These are phyloP conservation scores for Macaria liturata DNA, from an alignment of 2,888 invertebrate genomes.

Conservation along the genomic window DNA sequence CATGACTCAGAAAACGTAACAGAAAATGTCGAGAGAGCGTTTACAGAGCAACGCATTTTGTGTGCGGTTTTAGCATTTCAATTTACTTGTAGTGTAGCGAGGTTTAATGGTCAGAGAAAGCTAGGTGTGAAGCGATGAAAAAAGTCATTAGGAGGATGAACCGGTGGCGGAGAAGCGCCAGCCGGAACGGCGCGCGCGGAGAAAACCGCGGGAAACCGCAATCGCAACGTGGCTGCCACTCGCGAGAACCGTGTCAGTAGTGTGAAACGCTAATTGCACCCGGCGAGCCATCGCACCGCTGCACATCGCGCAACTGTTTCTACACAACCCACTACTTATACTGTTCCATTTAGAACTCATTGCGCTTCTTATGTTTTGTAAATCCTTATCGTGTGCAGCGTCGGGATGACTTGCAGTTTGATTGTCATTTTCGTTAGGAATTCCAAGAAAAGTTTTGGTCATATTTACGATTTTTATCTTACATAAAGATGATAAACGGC, in stretches of 20 bases:
- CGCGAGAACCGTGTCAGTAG: slow-evolving; percentile 82
- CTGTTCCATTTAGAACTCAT: slow-evolving; percentile 28
- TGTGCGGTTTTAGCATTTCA: slow-evolving; percentile 28
- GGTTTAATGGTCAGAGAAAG: slow-evolving; percentile 50
- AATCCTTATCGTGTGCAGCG: slow-evolving; percentile 14
- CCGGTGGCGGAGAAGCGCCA: slow-evolving; percentile 61
- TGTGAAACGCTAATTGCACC: slow-evolving; percentile 79
- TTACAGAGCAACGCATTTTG: slow-evolving; percentile 31
- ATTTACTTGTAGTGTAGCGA: slow-evolving; percentile 31
- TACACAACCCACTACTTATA: slow-evolving; percentile 42
- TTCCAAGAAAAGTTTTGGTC: no score
- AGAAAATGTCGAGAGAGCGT: slow-evolving; percentile 27
- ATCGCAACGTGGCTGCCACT: slow-evolving; percentile 66
- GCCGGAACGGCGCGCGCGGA: slow-evolving; percentile 79
- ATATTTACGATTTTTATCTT: no score
- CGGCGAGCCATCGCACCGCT: slow-evolving; percentile 61
- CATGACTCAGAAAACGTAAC: slow-evolving; percentile 22
- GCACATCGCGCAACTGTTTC: slow-evolving; percentile 51
- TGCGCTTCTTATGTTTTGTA: slow-evolving; percentile 23
- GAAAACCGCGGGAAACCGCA: slow-evolving; percentile 82
- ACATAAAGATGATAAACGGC: slow-evolving; percentile 54
- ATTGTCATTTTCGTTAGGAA: background rate
- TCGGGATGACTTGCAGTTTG: slow-evolving; percentile 7
- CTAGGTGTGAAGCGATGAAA: slow-evolving; percentile 51
- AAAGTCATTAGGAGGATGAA: slow-evolving; percentile 66